Evolutionary conservation across 2,797 vertebrate species (phyloP).

Genomic region (Bucorvus abyssinicus): DNA sequence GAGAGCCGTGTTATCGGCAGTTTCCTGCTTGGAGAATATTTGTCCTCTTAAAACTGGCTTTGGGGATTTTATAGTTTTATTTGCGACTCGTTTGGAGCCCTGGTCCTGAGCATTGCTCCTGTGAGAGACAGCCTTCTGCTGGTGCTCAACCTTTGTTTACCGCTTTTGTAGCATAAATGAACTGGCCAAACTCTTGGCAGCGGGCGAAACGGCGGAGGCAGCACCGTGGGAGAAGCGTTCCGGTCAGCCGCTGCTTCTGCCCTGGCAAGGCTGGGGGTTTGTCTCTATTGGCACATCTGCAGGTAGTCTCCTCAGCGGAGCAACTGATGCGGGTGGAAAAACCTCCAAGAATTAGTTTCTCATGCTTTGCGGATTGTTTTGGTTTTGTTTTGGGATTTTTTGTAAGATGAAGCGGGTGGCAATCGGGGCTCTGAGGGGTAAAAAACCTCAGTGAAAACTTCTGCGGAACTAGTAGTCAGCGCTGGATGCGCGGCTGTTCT

Average conservation of each 20-base stretch:
- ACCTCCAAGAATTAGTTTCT: neutral
- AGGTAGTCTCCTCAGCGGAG: neutral
- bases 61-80: neutral
- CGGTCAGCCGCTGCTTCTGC: neutral
- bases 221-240: neutral
- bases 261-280: neutral
- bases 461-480: neutral
- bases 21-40: neutral
- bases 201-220: neutral
- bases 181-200: neutral
- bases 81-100: neutral
- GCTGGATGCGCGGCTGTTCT: neutral
- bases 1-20: neutral
- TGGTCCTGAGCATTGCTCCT: neutral
- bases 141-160: neutral
- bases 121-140: neutral
- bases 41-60: neutral
- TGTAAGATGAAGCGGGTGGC: neutral
- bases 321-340: neutral
- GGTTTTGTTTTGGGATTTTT: neutral
- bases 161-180: neutral
- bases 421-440: neutral
- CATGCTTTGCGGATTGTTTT: neutral
- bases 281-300: neutral
- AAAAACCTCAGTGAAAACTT: neutral